Base-by-base conservation (phyloP, 2,888 invertebrate genomes). In the Parnassius mnemosyne region DNA sequence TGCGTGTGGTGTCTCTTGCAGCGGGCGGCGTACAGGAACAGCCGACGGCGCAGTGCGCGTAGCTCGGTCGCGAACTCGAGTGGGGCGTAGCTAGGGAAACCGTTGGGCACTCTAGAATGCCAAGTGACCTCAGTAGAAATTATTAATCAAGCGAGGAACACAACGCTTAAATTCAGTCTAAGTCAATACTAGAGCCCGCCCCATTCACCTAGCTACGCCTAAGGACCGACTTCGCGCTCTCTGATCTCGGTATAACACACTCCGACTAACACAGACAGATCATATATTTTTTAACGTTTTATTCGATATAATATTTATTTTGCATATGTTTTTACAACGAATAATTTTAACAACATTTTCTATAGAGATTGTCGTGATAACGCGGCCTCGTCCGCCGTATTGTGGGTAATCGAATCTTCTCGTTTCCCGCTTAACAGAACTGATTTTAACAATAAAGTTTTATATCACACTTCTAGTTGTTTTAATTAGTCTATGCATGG, bases 11-110 rank as follows among this genome's bases (percentile, higher is more conserved):
- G 90, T 92, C 89, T 92, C 90, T 92, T 92, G 85, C 92, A 92
- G 92, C 92, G 89, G 87, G 88, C 81, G 83, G 82, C 84, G 87
- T 87, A 89, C 87, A 85, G 87, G 85, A 91, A 90, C 87, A 89
- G 88, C 89, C 90, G 84, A 84, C 91, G 91, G 92, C 92, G 91
- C 89, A 87, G 89, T 89, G 91, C 91, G 92, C 92, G 89, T 92
- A 91, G 89, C 84, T 81, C 85, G 77, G 72, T 69, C 70, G 68
- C 71, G 71, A 66, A 62, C 65, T 65, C 55, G 63, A 56, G 55
- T 55, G 55, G 53, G 58, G 65, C 60, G 63, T 60, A 66, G 57
- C 67, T 63, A 68, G 65, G 69, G 68, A 67, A 68, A 67, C 69
- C 69, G 66, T 66, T 64, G 68, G 70, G 71, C 74, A 67, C 70